Percentiles rank a stretch among this genome's conserved stretches.
These are phyloP conservation scores for Gymnoscelis rufifasciata DNA, from an alignment of 2,888 invertebrate genomes.

Conservation along the genomic window DNA sequence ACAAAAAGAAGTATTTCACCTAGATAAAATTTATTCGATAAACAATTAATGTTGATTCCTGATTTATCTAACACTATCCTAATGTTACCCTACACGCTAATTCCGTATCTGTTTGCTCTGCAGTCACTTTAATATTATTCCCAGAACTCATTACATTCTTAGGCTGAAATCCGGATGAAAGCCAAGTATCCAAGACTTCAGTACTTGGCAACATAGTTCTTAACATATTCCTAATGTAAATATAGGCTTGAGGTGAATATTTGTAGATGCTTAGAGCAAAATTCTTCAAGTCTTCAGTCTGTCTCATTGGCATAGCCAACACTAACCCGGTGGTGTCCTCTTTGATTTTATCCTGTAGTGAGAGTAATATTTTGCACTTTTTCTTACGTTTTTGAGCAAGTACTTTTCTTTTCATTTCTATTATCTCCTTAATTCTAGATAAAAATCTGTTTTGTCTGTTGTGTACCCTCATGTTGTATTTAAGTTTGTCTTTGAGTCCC, in stretches of 20 bases:
- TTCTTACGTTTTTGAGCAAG: conserved; percentile 63
- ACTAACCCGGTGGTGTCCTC: conserved; percentile 66
- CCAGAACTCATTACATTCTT: conserved; percentile 52
- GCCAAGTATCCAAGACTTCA: conserved; percentile 64
- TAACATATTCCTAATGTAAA: conserved; percentile 66
- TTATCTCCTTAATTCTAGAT: conserved; percentile 51
- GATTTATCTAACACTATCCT: conserved; percentile 44
- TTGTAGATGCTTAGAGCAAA: conserved; percentile 69
- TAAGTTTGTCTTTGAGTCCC: conserved; percentile 56
- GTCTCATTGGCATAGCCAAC: conserved; percentile 66
- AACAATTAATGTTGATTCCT: conserved; percentile 7
- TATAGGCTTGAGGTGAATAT: conserved; percentile 70
- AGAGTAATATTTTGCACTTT: conserved; percentile 62
- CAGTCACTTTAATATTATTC: conserved; percentile 57
- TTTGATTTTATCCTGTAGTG: conserved; percentile 67
- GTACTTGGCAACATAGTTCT: conserved; percentile 68
- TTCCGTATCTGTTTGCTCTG: conserved; percentile 65
- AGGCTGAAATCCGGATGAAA: conserved; percentile 57
- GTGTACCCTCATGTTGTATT: conserved; percentile 56
- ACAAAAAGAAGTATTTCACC: no score
- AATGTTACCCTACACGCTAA: conserved; percentile 62
- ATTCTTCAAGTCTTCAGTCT: conserved; percentile 69
- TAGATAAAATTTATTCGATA: background rate
- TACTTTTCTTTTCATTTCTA: conserved; percentile 60
- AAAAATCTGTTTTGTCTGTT: conserved; percentile 58